Percentiles rank a stretch among this genome's conserved stretches.
Conservation (phyloP, 2,113 vertebrate genomes). For the Osmerus eperlanus region DNA sequence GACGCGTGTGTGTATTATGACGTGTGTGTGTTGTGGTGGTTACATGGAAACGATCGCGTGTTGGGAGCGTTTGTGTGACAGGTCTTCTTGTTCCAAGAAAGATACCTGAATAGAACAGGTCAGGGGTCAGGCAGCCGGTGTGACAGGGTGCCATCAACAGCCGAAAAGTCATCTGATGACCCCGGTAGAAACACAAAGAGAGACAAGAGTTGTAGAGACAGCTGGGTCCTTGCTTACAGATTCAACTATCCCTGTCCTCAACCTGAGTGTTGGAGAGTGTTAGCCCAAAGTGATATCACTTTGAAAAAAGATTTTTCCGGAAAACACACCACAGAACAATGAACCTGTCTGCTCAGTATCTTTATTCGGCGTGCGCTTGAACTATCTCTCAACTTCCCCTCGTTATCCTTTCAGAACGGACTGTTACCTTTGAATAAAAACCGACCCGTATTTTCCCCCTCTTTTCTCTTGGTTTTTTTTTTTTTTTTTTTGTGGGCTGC, state of each 20-base stretch:
- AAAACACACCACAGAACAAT: conserved; percentile 13
- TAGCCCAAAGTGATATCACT: no score
- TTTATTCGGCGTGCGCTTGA: neutral
- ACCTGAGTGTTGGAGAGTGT: no score
- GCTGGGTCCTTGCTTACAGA: neutral
- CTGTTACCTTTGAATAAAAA: conserved; percentile 58
- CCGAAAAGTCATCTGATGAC: conserved; percentile 47
- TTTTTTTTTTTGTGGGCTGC: conserved; percentile 38
- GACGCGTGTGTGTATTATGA: conserved; percentile 8
- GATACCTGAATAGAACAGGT: conserved; percentile 31
- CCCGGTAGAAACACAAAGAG: conserved; percentile 1
- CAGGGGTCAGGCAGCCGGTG: conserved; percentile 55
- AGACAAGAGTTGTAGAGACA: neutral
- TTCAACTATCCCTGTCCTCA: neutral
- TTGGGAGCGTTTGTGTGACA: conserved; percentile 4
- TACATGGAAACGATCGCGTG: conserved; percentile 2
- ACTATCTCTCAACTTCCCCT: conserved; percentile 29
- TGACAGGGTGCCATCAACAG: conserved; percentile 46
- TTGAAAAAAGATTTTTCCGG: no score
- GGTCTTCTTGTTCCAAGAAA: conserved; percentile 7
- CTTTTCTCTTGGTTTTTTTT: conserved; percentile 16
- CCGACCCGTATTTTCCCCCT: conserved; percentile 6
- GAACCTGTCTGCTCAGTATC: conserved; percentile 4
- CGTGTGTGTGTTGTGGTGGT: conserved; percentile 1
- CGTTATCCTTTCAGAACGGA: conserved; percentile 33